A percentile compares a stretch with the other conserved stretches of the same genome.
phyloP scores from a whole-genome alignment of 2,113 vertebrate genomes.

The Ciconia maguari region DNA sequence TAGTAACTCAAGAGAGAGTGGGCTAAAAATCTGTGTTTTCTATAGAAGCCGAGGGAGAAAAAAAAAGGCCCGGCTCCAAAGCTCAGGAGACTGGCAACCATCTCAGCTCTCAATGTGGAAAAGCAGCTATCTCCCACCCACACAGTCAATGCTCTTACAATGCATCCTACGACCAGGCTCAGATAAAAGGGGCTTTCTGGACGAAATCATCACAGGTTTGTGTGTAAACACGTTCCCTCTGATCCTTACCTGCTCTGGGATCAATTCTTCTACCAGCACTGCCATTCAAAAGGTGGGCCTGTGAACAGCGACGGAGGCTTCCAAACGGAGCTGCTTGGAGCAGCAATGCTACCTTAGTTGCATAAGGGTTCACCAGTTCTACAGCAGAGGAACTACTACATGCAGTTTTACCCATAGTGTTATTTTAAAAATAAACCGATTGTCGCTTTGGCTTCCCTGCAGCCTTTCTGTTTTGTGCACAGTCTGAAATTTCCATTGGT shows the following conservation, averaged over 20 bases:
- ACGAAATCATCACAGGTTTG: not conserved
- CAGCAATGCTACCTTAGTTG: not conserved
- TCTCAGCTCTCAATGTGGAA: not conserved
- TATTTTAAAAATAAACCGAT: not conserved
- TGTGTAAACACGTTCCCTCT: not conserved
- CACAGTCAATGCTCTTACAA: not conserved
- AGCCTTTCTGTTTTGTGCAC: not conserved
- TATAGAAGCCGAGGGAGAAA: not conserved
- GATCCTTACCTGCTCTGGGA: not conserved
- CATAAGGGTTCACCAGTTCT: not conserved
- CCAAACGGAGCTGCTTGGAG: not conserved
- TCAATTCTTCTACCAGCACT: not conserved
- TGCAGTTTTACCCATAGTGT: not conserved
- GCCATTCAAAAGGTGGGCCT: not conserved
- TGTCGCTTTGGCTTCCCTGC: not conserved
- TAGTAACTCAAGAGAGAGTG: not conserved
- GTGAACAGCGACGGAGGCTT: not conserved
- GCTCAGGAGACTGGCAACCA: not conserved
- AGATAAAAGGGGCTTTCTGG: not conserved
- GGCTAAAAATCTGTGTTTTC: not conserved
- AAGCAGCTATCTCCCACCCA: not conserved
- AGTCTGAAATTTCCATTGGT: conserved; percentile 12
- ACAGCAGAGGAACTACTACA: not conserved
- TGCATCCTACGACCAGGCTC: not conserved
- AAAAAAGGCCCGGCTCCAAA: not conserved